Percentiles rank a stretch among this genome's conserved stretches.
These are phyloP conservation scores for Seira sanloemensis DNA, from an alignment of 2,888 invertebrate species.

Conservation along the genomic window DNA sequence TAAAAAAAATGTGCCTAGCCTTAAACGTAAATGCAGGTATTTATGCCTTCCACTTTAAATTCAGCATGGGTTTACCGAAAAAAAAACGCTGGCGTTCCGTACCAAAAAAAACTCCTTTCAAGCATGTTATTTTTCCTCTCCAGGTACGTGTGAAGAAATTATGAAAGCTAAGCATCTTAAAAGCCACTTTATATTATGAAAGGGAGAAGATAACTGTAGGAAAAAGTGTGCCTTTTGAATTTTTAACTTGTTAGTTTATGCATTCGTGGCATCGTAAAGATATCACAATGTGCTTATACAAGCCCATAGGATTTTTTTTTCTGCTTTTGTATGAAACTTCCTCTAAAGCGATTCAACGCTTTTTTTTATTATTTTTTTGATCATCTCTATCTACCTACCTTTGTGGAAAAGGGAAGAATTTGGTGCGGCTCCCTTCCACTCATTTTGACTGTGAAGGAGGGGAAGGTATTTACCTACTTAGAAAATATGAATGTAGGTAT, in stretches of 20 bases:
- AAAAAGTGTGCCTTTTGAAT: neutral
- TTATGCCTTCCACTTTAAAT: neutral
- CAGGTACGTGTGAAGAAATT: neutral
- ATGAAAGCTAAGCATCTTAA: neutral
- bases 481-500: neutral
- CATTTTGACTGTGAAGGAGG: neutral
- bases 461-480: too few relatives aligned
- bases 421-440: neutral
- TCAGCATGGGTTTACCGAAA: neutral
- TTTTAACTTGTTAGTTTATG: neutral
- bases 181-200: constrained; percentile 7
- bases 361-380: neutral
- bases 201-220: neutral
- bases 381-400: neutral
- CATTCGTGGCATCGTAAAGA: neutral
- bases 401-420: neutral
- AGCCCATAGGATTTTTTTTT: neutral
- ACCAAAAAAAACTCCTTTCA: too few relatives aligned
- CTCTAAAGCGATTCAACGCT: too few relatives aligned
- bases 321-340: neutral
- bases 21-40: neutral
- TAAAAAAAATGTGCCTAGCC: too few relatives aligned
- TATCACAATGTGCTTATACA: neutral
- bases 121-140: neutral
- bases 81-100: neutral